phyloP scores from a whole-genome alignment of 2,888 invertebrate species.

The Ommatoiulus sabulosus region DNA sequence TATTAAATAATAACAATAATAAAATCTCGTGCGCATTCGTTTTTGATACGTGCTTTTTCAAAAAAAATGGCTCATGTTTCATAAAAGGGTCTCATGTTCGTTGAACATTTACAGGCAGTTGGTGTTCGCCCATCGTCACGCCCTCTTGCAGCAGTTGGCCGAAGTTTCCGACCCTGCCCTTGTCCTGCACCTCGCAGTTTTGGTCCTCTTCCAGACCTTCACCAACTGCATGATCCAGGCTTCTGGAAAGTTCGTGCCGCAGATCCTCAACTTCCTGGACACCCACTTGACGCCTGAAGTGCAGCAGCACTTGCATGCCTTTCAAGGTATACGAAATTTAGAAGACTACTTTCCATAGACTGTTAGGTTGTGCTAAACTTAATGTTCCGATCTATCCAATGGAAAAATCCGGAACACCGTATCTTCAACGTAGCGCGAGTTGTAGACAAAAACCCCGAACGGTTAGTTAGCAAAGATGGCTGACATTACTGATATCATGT shows the following conservation, averaged over 20 bases:
- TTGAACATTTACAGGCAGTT: conserved; percentile 71
- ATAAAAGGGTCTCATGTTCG: no score
- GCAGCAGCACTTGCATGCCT: conserved; percentile 75
- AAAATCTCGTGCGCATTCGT: no score
- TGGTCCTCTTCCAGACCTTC: conserved; percentile 83
- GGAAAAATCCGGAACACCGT: no score
- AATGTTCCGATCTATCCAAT: no score
- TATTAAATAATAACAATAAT: no score
- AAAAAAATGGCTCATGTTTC: no score
- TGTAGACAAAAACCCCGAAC: no score
- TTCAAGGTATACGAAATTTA: conserved; percentile 76
- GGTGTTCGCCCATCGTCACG: conserved; percentile 83
- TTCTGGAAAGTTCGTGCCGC: conserved; percentile 91
- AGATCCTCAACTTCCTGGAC: conserved; percentile 80
- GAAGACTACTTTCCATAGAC: no score
- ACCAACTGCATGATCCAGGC: conserved; percentile 84
- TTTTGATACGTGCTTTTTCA: no score
- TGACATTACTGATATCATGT: not conserved
- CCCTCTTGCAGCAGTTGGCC: conserved; percentile 80
- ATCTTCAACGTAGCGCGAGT: no score
- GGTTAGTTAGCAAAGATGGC: no score
- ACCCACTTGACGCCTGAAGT: conserved; percentile 76
- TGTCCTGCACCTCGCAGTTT: conserved; percentile 79
- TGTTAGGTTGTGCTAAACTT: no score
- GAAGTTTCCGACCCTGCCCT: conserved; percentile 81